Conservation (phyloP, 2,888 invertebrate genomes). For the Trissoscelio sp. region DNA sequence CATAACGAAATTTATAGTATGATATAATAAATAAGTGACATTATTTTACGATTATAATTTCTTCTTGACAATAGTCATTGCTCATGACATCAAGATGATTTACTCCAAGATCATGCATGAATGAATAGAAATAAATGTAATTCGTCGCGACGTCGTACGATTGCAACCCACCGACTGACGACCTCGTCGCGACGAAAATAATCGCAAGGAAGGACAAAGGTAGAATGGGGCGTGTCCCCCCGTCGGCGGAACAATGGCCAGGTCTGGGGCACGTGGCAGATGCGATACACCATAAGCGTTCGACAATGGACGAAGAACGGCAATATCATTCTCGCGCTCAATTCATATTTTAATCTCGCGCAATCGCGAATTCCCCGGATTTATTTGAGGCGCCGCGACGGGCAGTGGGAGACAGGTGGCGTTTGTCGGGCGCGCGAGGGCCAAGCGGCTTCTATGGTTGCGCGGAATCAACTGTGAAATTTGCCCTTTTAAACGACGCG, state of each 20-base stretch:
- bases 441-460: conserved; percentile 70
- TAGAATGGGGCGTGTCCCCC: conserved; percentile 47
- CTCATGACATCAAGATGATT: too few relatives aligned
- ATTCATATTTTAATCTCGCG: conserved; percentile 66
- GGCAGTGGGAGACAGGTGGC: conserved; percentile 55
- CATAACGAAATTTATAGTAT: too few relatives aligned
- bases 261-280: conserved; percentile 61
- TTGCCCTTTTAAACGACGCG: conserved; percentile 64
- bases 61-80: too few relatives aligned
- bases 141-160: conserved; percentile 14
- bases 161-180: conserved; percentile 18
- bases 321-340: conserved; percentile 55
- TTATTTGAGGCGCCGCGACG: conserved; percentile 56
- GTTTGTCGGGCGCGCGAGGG: conserved; percentile 58
- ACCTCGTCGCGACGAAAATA: conserved; percentile 49
- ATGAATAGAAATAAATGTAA: conserved; percentile 8
- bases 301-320: conserved; percentile 57
- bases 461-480: conserved; percentile 68
- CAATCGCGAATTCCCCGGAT: conserved; percentile 59
- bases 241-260: conserved; percentile 44
- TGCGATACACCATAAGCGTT: conserved; percentile 51
- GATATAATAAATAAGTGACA: too few relatives aligned
- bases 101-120: too few relatives aligned
- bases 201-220: conserved; percentile 59
- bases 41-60: too few relatives aligned